phyloP scores from a whole-genome alignment of 2,797 vertebrate species.

The Clamator glandarius region DNA sequence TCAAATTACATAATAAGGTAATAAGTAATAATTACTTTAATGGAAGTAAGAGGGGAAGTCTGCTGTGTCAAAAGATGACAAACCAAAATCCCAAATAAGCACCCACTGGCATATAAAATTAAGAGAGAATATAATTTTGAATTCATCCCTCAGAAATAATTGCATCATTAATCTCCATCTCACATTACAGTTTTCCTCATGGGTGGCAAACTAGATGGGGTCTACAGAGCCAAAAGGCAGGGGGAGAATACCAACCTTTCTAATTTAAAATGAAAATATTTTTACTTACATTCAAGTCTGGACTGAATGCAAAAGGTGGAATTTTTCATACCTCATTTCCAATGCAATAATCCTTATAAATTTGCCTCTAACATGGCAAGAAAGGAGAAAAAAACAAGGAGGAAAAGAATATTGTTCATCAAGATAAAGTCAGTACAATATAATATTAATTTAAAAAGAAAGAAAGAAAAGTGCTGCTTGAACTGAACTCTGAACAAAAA shows the following conservation, averaged over 20 bases:
- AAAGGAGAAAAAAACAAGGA: neutral
- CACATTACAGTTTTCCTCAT: neutral
- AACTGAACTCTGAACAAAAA: neutral
- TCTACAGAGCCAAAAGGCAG: neutral
- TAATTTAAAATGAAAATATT: slow-evolving; percentile 10
- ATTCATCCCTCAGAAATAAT: neutral
- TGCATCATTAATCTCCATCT: neutral
- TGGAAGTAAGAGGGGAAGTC: neutral
- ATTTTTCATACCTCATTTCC: neutral
- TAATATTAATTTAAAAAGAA: neutral
- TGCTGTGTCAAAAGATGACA: neutral
- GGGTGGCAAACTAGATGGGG: neutral
- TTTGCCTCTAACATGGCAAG: neutral
- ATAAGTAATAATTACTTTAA: neutral
- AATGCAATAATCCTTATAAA: neutral
- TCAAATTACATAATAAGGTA: neutral
- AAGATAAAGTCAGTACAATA: neutral
- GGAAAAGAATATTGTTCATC: neutral
- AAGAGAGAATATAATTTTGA: neutral
- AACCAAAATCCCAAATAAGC: neutral
- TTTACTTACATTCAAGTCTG: neutral
- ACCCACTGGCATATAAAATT: neutral
- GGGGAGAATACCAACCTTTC: neutral
- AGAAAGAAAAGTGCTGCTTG: neutral
- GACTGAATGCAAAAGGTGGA: neutral